Conservation (phyloP, 2,113 vertebrate genomes). For the Neolamprologus variostigma region DNA sequence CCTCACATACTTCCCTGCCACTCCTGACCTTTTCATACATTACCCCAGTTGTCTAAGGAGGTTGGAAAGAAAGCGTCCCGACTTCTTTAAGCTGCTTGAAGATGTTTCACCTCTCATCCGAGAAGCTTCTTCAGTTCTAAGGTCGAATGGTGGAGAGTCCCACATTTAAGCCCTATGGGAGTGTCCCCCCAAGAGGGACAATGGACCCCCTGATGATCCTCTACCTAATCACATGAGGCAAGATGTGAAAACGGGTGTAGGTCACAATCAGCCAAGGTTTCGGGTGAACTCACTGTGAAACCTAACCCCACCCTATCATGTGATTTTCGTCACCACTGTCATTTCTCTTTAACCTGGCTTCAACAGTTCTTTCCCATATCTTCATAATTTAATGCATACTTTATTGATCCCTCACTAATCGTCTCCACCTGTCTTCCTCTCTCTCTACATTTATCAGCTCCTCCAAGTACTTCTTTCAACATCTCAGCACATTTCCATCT, state of each 20-base stretch:
- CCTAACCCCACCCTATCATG: neutral
- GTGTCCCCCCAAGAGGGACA: neutral
- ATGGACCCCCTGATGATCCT: neutral
- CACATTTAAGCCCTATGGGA: neutral
- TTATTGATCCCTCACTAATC: neutral
- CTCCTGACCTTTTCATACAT: neutral
- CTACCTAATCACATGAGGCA: neutral
- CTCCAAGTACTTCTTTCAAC: neutral
- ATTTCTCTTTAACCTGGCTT: neutral
- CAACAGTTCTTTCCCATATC: neutral
- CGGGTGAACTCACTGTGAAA: neutral
- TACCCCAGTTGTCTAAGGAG: neutral
- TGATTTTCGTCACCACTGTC: neutral
- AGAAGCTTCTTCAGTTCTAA: neutral
- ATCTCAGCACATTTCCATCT: neutral
- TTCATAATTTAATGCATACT: neutral
- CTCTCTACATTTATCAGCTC: neutral
- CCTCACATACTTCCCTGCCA: neutral
- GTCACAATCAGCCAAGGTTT: neutral
- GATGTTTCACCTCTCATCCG: accelerated
- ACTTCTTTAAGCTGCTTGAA: neutral
- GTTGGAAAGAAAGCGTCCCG: neutral
- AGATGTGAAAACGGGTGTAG: neutral
- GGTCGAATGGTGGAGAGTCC: neutral
- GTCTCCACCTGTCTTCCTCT: neutral